Percentiles rank a stretch among this genome's conserved stretches.
These are phyloP conservation scores for Brachionus sp. DNA, from an alignment of 1,140 invertebrate species.

Conservation along the genomic window DNA sequence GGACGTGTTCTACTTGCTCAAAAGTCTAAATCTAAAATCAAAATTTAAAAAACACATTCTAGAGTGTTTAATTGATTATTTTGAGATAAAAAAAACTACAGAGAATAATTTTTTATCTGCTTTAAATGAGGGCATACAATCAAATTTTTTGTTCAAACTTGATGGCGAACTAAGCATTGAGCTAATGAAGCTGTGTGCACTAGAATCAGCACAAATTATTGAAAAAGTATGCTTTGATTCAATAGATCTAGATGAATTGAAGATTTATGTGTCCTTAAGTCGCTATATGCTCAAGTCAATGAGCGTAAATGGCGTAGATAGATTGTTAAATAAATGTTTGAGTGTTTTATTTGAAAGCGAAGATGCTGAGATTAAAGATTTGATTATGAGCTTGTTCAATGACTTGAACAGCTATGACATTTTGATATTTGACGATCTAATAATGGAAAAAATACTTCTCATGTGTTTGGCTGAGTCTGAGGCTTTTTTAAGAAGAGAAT, in stretches of 20 bases:
- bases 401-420: background rate
- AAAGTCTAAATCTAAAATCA: background rate
- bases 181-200: background rate
- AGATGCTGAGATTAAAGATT: background rate
- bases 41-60: background rate
- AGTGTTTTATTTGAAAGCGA: background rate
- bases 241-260: background rate
- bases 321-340: background rate
- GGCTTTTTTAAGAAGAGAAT: conserved; percentile 26
- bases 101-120: background rate
- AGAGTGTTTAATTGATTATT: background rate
- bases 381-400: background rate
- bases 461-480: conserved; percentile 6
- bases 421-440: background rate
- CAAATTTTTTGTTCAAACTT: background rate
- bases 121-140: background rate
- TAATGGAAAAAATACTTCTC: background rate
- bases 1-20: conserved; percentile 1
- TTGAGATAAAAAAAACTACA: background rate
- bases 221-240: background rate
- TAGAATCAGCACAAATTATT: background rate
- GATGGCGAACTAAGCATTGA: background rate
- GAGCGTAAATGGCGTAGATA: background rate
- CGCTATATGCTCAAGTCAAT: background rate
- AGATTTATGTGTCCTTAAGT: background rate